Evolutionary conservation across 2,888 invertebrate species (phyloP).

Genomic region (Eucriotettix oculatus): DNA sequence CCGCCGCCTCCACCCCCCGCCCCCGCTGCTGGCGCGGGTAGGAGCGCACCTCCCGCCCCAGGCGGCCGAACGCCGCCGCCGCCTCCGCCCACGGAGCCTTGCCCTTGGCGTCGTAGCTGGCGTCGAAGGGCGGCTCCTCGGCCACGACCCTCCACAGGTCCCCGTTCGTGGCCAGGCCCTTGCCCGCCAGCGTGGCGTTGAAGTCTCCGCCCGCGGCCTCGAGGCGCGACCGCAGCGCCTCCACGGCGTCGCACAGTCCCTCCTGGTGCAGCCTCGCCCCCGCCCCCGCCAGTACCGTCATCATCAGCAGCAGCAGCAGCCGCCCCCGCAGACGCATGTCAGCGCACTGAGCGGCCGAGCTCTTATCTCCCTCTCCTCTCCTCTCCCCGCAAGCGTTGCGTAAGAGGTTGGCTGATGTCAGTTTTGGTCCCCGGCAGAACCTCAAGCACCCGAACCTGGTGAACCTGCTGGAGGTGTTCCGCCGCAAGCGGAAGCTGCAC

Average conservation of each 20-base stretch:
- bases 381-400: background rate
- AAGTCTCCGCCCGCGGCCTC: background rate
- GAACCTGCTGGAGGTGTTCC: conserved; percentile 92
- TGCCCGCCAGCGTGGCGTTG: background rate
- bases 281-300: background rate
- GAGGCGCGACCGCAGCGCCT: background rate
- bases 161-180: background rate
- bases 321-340: too few relatives aligned
- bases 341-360: background rate
- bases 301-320: background rate
- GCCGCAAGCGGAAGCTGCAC: conserved; percentile 85
- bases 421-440: conserved; percentile 45
- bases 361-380: background rate
- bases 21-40: too few relatives aligned
- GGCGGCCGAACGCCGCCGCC: too few relatives aligned
- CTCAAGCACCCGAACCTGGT: conserved; percentile 95
- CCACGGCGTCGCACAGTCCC: background rate
- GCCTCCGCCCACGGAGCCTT: too few relatives aligned
- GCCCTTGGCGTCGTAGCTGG: too few relatives aligned
- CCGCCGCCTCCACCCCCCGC: too few relatives aligned
- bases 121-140: too few relatives aligned
- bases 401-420: too few relatives aligned
- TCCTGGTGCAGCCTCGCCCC: background rate
- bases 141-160: too few relatives aligned
- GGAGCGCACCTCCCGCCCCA: too few relatives aligned